Conservation (phyloP, 2,797 vertebrate species). For the Triplophysa bombifrons region DNA sequence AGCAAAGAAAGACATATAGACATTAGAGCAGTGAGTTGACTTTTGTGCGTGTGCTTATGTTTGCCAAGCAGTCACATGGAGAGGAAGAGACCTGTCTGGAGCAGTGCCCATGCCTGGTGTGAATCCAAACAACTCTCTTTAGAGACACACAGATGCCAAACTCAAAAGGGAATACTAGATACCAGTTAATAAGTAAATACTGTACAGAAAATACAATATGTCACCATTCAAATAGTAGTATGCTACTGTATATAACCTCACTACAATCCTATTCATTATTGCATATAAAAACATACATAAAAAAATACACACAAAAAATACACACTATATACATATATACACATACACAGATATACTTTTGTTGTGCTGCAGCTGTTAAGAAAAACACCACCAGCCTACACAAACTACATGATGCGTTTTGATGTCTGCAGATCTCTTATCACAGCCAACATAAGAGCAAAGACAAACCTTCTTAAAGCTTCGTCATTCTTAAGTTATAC, state of each 20-base stretch:
- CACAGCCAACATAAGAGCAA: not conserved
- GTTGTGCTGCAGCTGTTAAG: not conserved
- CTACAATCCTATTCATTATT: not conserved
- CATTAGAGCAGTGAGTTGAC: slow-evolving; percentile 3
- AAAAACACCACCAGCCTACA: not conserved
- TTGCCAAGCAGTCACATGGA: slow-evolving; percentile 57
- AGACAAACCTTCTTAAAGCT: not conserved
- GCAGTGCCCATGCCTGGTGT: slow-evolving; percentile 50
- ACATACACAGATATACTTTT: too few relatives aligned
- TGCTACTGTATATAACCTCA: too few relatives aligned
- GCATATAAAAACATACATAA: too few relatives aligned
- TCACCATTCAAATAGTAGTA: too few relatives aligned
- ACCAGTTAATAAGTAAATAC: not conserved
- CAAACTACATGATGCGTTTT: not conserved
- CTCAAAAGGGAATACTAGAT: not conserved
- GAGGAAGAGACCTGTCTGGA: slow-evolving; percentile 47
- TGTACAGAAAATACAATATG: not conserved
- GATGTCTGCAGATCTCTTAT: not conserved
- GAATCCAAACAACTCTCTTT: slow-evolving; percentile 48
- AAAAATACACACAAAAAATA: too few relatives aligned
- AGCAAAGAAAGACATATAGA: slow-evolving; percentile 7
- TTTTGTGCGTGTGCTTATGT: slow-evolving; percentile 30
- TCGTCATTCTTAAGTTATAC: too few relatives aligned
- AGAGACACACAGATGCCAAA: slow-evolving; percentile 17
- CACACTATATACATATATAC: too few relatives aligned